Base-by-base conservation (phyloP, 2,888 invertebrate genomes). In the Hydrotaea cyrtoneurina region DNA sequence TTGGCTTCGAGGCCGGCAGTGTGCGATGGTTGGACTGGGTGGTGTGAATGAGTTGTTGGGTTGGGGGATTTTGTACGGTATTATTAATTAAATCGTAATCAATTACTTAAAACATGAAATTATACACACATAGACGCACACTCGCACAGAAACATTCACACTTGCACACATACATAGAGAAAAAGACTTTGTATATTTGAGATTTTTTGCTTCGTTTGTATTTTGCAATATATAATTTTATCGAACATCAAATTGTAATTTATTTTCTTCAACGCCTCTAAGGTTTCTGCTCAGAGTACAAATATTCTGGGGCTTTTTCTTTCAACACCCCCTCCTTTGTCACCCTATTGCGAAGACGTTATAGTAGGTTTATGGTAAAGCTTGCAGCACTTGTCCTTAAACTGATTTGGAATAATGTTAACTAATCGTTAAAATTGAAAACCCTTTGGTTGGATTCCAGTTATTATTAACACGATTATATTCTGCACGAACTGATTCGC, bases 51-150 rank as follows among this genome's bases (percentile, higher is more conserved):
- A 36, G 43, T 43, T n/a, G 21, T 21, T 1, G 59, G 23, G 59
- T 26, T 26, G 26, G 23, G 26, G 43, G 15, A 69, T 69, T 69
- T 69, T 69, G 39, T 69, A 43, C 46, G 69, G 43, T 57, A n/a
- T 77, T 80, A 77, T 82, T 79, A 85, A 82, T 77, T 85, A 80
- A 82, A 82, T 57, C 69, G 79, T 64, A 77, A 85, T 80, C 85
- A 82, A 85, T 85, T 85, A 85, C 62, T 55, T 55, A 55, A 77
- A 79, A 85, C 55, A 74, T 74, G 17, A 73, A 72, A 82, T 83
- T 83, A 79, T 72, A 78, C 50, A 69, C 39, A 7, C 66, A 62
- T 31, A 31, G 15, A 21, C 39, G 43, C 23, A 69, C 39, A 11
- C 21, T 21, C 66, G 19, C 66, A 39, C 21, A 1, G 10, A 19